Base-by-base conservation (phyloP, 2,113 vertebrate genomes). In the Lipotes vexillifer region DNA sequence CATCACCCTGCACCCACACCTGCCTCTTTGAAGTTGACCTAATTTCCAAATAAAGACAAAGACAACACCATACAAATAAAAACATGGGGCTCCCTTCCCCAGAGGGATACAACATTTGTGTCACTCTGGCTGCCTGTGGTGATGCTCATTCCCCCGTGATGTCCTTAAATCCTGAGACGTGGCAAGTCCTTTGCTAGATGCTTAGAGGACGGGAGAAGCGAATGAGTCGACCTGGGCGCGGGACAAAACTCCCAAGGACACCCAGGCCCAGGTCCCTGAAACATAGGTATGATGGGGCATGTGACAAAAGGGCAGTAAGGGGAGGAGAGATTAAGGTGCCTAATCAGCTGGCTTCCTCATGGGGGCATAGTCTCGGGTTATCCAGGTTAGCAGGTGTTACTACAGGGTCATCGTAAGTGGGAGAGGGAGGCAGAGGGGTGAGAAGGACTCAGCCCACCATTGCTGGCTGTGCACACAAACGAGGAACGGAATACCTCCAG, bases 21-120 rank as follows among this genome's bases (percentile, higher is more conserved):
- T 3, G 0, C n/a, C 46, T 38, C 87, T 57, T 65, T 57, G 8
- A 83, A 36, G 21, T 14, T 29, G 27, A 49, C 23, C n/a, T 63
- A 38, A 33, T 20, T 33, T 44, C 18, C 8, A 17, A 23, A 52
- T 6, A 52, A 31, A 65, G 33, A 31, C 23, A 13, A 36, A 52
- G 12, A 21, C 15, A 2, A 20, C n/a, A 38, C 17, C 20, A 15
- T 0, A 1, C 8, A 27, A 68, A 52, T 0, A 6, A n/a, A 29
- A 38, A 21, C 25, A 78, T 0, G 29, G 5, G 12, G 12, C 27
- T 31, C 10, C 6, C 25, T 55, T 52, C 33, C 44, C 18, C 0
- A 6, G 18, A 27, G 10, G 17, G 10, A 21, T 6, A 10, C n/a
- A 1, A 65, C 17, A 8, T 17, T 52, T 7, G 6, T 25, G 63